phyloP scores from a whole-genome alignment of 2,113 vertebrate genomes.

The Passer domesticus region DNA sequence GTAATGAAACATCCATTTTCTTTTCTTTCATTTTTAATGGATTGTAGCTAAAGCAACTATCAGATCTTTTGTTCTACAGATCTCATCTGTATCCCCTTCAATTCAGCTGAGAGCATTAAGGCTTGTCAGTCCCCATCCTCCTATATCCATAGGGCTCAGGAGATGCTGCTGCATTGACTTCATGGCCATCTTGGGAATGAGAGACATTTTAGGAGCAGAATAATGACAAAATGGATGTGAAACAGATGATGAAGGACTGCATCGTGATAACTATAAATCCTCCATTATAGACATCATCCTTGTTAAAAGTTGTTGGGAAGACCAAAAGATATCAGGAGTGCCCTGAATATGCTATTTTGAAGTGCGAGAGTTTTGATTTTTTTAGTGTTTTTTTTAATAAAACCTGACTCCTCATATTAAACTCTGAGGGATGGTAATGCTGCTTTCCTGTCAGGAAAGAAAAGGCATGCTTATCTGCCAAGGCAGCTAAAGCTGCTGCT shows the following conservation, averaged over 20 bases:
- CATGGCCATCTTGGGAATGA: background rate
- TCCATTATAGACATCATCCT: background rate
- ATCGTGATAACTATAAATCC: background rate
- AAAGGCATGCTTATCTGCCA: background rate
- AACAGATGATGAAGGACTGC: background rate
- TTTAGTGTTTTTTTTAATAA: background rate
- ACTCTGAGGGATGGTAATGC: background rate
- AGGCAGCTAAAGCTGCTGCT: background rate
- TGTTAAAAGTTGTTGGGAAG: background rate
- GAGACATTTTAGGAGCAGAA: background rate
- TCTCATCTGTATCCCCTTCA: background rate
- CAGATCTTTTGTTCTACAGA: background rate
- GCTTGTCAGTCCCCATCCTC: background rate
- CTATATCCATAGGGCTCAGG: background rate
- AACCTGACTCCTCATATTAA: background rate
- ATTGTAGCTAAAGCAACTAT: background rate
- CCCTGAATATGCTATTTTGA: background rate
- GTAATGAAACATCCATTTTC: background rate
- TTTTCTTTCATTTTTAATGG: background rate
- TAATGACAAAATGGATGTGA: background rate
- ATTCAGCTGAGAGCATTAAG: background rate
- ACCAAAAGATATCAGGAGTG: background rate
- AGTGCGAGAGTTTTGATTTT: background rate
- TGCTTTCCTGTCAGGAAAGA: background rate
- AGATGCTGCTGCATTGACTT: background rate